Percentiles rank a stretch among this genome's conserved stretches.
These are phyloP conservation scores for Empidonax alnorum DNA, from an alignment of 2,113 vertebrate species.

Conservation along the genomic window DNA sequence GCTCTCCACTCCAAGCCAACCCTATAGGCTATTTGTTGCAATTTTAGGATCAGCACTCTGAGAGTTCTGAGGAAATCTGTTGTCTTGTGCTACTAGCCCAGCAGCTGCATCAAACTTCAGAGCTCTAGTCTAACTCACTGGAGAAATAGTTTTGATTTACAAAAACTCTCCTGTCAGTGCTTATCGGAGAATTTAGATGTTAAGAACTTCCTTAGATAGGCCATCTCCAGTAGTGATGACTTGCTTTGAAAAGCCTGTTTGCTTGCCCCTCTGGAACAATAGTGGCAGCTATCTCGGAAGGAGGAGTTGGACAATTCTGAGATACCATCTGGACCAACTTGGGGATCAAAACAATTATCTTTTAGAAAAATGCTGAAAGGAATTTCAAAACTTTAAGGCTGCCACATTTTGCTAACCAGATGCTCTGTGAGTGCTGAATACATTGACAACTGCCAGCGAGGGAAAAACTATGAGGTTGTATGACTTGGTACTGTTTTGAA, in stretches of 20 bases:
- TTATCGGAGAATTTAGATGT: not conserved
- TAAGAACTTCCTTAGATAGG: not conserved
- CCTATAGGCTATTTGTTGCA: not conserved
- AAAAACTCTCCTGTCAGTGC: not conserved
- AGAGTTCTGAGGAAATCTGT: not conserved
- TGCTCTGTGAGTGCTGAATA: not conserved
- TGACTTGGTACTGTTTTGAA: not conserved
- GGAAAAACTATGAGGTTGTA: not conserved
- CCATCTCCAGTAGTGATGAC: not conserved
- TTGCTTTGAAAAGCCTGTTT: slow-evolving; percentile 6
- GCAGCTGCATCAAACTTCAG: not conserved
- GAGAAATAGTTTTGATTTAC: slow-evolving; percentile 7
- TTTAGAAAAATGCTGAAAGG: not conserved
- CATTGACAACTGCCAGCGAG: not conserved
- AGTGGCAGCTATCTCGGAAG: not conserved
- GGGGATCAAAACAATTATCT: not conserved
- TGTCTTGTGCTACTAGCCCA: not conserved
- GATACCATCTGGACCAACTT: not conserved
- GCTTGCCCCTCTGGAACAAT: not conserved
- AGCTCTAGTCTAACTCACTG: not conserved
- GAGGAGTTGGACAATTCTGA: not conserved
- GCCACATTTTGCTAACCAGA: not conserved
- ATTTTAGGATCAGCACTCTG: not conserved
- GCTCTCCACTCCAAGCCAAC: not conserved
- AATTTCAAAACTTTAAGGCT: not conserved